Evolutionary conservation across 2,888 invertebrate species (phyloP).

Genomic region (Latrodectus elegans): DNA sequence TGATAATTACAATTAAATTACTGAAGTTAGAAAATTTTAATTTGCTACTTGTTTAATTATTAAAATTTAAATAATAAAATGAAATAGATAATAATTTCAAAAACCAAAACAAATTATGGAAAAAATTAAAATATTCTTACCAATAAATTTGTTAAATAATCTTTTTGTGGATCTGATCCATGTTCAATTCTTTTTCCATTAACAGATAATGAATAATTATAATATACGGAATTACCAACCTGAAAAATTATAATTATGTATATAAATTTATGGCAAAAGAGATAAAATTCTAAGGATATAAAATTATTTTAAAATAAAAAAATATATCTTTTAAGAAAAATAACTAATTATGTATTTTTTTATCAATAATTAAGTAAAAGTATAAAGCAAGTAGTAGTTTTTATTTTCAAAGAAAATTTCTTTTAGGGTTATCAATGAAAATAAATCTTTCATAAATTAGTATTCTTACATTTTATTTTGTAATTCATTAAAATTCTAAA

Average conservation of each 20-base stretch:
- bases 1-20: too few relatives aligned
- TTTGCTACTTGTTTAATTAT: too few relatives aligned
- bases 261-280: background rate
- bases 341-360: too few relatives aligned
- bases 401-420: conserved; percentile 22
- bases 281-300: background rate
- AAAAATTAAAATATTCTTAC: conserved; percentile 77
- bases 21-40: too few relatives aligned
- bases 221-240: conserved; percentile 93
- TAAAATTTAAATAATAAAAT: too few relatives aligned
- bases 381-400: background rate
- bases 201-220: conserved; percentile 88
- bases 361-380: background rate
- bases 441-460: too few relatives aligned
- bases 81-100: background rate
- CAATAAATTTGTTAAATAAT: conserved; percentile 90
- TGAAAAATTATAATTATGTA: conserved; percentile 63
- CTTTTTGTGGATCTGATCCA: conserved; percentile 77
- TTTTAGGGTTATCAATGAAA: too few relatives aligned
- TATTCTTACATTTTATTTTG: too few relatives aligned
- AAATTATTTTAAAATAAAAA: background rate
- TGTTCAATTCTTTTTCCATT: conserved; percentile 83
- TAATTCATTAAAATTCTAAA: too few relatives aligned
- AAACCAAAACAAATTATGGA: background rate
- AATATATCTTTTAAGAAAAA: too few relatives aligned